Base-by-base conservation (phyloP, 2,113 vertebrate species). In the Melanerpes aurifrons region DNA sequence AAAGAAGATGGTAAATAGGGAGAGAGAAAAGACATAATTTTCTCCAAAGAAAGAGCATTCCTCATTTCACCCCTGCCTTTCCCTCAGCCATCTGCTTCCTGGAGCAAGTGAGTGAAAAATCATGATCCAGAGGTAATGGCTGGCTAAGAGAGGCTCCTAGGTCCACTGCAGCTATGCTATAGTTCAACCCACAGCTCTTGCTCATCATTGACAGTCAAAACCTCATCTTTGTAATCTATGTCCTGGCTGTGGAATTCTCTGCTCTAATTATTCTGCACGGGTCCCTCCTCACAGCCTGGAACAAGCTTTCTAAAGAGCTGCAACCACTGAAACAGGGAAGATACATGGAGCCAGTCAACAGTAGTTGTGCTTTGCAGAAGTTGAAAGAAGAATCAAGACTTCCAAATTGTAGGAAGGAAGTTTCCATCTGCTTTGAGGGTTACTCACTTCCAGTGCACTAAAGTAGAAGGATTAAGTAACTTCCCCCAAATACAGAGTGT, bases 391-490 rank as follows among this genome's bases (percentile, higher is more conserved):
- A 93, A 91, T 12, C 43, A 77, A 62, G 72, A n/a, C 21, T 83
- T 90, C 50, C 1, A 4, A 72, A 82, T 78, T 66, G 92, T 91
- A 35, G 58, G 72, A 89, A 81, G 35, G 76, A 89, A 81, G n/a
- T 66, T 87, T 85, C 89, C 63, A 70, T 77, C 58, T 69, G 58
- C 28, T 61, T 62, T 0, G 0, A 93, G 40, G 62, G 68, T 93
- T 78, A 66, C 45, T 84, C 48, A 64, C 76, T 94, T 94, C 54
- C 82, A 14, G 63, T 59, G 25, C 35, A 16, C 35, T 59, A 29
- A 93, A 87, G 79, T 64, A 73, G 45, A 92, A 92, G 70, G 86
- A 89, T 94, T 86, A 92, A 93, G 80, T 89, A 94, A 89, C 82
- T 93, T 96, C 86, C 66, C 63, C 78, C 67, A 92, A 88, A 92